Conservation (phyloP, 2,797 vertebrate species). For the Leptatherina wallacei region DNA sequence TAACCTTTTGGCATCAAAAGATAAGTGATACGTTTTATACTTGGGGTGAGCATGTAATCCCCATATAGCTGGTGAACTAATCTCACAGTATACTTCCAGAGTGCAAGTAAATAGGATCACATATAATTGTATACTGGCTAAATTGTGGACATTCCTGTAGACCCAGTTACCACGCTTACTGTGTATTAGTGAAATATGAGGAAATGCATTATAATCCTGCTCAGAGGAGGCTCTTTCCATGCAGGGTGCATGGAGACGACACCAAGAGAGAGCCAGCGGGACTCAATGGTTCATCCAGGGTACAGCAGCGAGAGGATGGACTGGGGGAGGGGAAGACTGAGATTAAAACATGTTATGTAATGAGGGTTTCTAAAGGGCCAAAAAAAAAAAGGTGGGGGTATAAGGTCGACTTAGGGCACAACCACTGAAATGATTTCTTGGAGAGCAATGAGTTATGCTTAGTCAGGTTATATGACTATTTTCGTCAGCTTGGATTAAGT, state of each 20-base stretch:
- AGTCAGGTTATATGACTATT: neutral
- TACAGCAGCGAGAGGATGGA: constrained; percentile 51
- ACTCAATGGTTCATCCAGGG: constrained; percentile 57
- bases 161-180: constrained; percentile 48
- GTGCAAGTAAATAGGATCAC: constrained; percentile 60
- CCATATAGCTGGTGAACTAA: constrained; percentile 75
- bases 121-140: constrained; percentile 75
- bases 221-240: constrained; percentile 69
- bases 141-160: constrained; percentile 68
- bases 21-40: constrained; percentile 76
- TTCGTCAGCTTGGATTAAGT: constrained; percentile 3
- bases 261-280: constrained; percentile 29
- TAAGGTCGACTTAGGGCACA: constrained; percentile 48
- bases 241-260: constrained; percentile 47
- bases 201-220: constrained; percentile 71
- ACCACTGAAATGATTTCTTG: neutral
- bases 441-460: neutral
- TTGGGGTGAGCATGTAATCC: constrained; percentile 77
- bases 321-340: constrained; percentile 59
- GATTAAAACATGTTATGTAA: constrained; percentile 78
- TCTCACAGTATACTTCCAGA: constrained; percentile 73
- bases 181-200: constrained; percentile 71
- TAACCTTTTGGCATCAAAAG: constrained; percentile 69
- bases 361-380: constrained; percentile 65
- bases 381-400: constrained; percentile 33